A percentile compares a stretch with the other conserved stretches of the same genome.
phyloP scores from a whole-genome alignment of 1,140 invertebrate species.

The Aphelenchoides fujianensis region DNA sequence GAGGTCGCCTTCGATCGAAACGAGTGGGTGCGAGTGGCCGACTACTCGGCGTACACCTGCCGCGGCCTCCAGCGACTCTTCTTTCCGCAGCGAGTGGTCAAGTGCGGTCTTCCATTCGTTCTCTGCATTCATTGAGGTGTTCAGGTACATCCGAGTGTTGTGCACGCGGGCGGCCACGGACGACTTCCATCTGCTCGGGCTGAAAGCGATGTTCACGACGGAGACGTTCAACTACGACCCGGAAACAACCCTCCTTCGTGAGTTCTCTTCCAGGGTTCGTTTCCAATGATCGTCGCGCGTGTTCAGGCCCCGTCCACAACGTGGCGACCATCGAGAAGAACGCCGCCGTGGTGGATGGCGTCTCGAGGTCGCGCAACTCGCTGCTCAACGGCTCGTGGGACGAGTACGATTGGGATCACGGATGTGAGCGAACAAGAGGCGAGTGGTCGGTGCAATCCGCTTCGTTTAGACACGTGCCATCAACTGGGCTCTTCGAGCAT shows the following conservation, averaged over 20 bases:
- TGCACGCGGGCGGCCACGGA: constrained; percentile 29
- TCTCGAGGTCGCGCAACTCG: constrained; percentile 83
- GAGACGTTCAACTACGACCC: constrained; percentile 39
- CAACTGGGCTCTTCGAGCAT: constrained; percentile 92
- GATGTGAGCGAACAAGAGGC: no score
- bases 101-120: constrained; percentile 53
- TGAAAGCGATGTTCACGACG: constrained; percentile 80
- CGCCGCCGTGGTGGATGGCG: constrained; percentile 90
- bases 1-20: constrained; percentile 80
- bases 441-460: constrained; percentile 66
- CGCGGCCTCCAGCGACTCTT: constrained; percentile 93
- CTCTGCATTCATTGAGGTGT: constrained; percentile 24
- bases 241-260: constrained; percentile 39
- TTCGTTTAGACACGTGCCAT: constrained; percentile 69
- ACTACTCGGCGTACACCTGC: constrained; percentile 85
- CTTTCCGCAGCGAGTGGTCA: constrained; percentile 81
- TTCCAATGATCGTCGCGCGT: no score
- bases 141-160: constrained; percentile 42
- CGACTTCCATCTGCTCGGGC: constrained; percentile 70
- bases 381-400: constrained; percentile 88
- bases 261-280: background rate
- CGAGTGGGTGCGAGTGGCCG: constrained; percentile 86
- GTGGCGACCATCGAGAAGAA: constrained; percentile 82
- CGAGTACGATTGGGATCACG: constrained; percentile 95
- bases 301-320: constrained; percentile 79